Conservation (phyloP, 2,113 vertebrate genomes). For the Lasiurus cinereus region DNA sequence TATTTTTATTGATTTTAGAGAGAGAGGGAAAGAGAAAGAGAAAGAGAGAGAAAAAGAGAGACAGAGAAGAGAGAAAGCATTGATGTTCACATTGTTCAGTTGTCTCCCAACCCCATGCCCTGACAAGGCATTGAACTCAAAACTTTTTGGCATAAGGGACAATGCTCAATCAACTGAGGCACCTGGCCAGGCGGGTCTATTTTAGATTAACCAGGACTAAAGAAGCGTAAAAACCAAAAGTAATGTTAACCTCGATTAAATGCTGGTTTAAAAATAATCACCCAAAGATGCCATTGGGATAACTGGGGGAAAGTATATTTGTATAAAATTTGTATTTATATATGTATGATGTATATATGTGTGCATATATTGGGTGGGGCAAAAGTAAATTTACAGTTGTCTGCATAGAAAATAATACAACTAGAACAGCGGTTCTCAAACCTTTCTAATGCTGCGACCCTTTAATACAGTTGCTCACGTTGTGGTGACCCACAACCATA, state of each 20-base stretch:
- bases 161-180: neutral
- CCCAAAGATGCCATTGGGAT: neutral
- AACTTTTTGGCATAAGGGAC: neutral
- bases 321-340: neutral
- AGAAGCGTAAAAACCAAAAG: constrained; percentile 8
- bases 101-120: neutral
- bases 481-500: too few species aligned
- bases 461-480: too few species aligned
- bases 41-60: too few species aligned
- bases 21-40: neutral
- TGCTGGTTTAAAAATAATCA: neutral
- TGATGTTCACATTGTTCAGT: neutral
- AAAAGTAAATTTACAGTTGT: too few species aligned
- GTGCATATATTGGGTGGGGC: neutral
- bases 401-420: too few species aligned
- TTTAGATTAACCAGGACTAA: neutral
- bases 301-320: neutral
- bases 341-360: neutral
- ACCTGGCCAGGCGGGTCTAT: neutral
- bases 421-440: too few species aligned
- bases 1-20: neutral
- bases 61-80: too few species aligned
- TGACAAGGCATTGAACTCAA: neutral
- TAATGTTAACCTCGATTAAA: neutral
- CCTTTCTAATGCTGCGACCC: too few species aligned